Conservation (phyloP, 2,113 vertebrate genomes). For the Alectura lathami region DNA sequence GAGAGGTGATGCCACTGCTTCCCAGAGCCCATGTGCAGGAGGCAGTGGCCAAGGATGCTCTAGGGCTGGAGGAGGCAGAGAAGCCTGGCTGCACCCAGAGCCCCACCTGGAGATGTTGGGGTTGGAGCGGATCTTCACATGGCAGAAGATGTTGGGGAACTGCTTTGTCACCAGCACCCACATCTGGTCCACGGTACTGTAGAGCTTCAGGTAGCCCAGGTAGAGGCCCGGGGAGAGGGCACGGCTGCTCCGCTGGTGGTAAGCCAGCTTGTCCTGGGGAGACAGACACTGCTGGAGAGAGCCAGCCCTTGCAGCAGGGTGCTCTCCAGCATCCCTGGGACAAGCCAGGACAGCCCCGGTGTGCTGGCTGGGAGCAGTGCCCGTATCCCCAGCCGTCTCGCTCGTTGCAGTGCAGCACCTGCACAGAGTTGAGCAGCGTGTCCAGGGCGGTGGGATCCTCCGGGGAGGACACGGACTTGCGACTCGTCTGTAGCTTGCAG, state of each 20-base stretch:
- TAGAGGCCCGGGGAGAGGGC: constrained; percentile 85
- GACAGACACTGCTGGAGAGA: background rate
- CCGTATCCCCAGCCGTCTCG: background rate
- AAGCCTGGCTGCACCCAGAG: background rate
- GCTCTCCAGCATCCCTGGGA: background rate
- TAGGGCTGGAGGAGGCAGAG: background rate
- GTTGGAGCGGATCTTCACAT: constrained; percentile 89
- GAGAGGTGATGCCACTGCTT: accelerated
- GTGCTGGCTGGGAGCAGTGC: too few relatives aligned
- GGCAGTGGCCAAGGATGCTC: background rate
- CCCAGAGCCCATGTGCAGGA: background rate
- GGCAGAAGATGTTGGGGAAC: constrained; percentile 89
- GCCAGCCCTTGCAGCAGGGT: accelerated
- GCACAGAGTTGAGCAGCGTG: constrained; percentile 84
- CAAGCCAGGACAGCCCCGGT: background rate
- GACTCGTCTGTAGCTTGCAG: constrained; percentile 86
- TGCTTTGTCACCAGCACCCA: constrained; percentile 87
- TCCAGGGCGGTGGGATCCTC: constrained; percentile 89
- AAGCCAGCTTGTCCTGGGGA: constrained; percentile 87
- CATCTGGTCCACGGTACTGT: constrained; percentile 91
- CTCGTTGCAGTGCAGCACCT: constrained; percentile 64
- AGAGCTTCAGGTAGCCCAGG: constrained; percentile 91
- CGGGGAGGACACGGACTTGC: constrained; percentile 86
- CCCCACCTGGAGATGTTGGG: constrained; percentile 87
- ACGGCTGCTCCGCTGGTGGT: constrained; percentile 86